Conservation (phyloP, 2,888 invertebrate genomes). For the Chloroclysta siterata region DNA sequence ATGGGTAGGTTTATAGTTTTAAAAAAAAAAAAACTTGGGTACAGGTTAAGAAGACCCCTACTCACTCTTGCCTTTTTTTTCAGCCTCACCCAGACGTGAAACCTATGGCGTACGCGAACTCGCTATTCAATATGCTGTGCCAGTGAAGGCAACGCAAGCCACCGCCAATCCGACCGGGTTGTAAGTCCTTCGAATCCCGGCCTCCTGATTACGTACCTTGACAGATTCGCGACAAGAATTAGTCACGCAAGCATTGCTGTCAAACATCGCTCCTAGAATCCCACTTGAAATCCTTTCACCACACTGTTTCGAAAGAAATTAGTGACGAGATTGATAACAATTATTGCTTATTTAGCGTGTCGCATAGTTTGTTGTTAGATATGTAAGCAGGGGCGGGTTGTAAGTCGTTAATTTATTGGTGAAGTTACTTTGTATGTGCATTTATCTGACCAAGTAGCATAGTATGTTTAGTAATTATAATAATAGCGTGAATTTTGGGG, state of each 20-base stretch:
- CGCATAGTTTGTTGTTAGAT: too few species aligned
- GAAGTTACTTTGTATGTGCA: constrained; percentile 33
- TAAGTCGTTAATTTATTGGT: constrained; percentile 13
- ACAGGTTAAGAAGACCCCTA: neutral
- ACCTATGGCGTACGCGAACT: constrained; percentile 98
- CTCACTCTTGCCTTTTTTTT: constrained; percentile 58
- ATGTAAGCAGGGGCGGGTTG: neutral
- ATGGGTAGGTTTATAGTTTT: too few species aligned
- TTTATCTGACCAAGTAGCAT: constrained; percentile 22
- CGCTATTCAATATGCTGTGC: constrained; percentile 91
- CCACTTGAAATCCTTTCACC: too few species aligned
- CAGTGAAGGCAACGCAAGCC: constrained; percentile 72
- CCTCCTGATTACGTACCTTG: neutral
- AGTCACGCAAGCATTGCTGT: neutral
- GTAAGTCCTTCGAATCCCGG: neutral
- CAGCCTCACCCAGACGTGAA: constrained; percentile 98
- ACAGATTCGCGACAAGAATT: neutral
- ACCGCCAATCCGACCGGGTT: constrained; percentile 4
- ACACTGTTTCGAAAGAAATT: too few species aligned
- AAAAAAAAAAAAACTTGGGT: too few species aligned
- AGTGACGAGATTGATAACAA: neutral
- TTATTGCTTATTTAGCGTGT: too few species aligned
- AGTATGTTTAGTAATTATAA: too few species aligned
- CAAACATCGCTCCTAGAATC: neutral
- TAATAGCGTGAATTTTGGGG: too few species aligned